Percentiles rank a stretch among this genome's conserved stretches.
Conservation (phyloP, 2,797 vertebrate genomes). For the Anableps anableps region DNA sequence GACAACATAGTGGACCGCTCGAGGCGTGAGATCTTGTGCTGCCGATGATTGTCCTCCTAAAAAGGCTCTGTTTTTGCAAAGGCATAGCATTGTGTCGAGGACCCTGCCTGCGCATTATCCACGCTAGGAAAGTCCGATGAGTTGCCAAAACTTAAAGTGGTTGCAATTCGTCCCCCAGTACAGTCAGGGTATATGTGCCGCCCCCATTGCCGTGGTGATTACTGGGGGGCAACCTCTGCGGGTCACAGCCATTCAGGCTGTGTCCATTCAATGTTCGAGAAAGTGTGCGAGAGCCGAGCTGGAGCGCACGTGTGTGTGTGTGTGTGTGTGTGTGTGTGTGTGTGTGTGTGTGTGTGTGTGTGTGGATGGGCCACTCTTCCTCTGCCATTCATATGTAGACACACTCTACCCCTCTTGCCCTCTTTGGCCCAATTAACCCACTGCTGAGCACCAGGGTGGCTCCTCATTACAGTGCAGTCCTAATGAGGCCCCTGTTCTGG, state of each 20-base stretch:
- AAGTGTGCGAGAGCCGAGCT: conserved; percentile 37
- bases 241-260: conserved; percentile 62
- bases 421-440: conserved; percentile 77
- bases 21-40: conserved; percentile 49
- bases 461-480: conserved; percentile 68
- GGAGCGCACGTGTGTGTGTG: conserved; percentile 27
- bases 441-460: conserved; percentile 70
- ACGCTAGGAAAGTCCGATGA: conserved; percentile 51
- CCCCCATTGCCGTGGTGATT: conserved; percentile 77
- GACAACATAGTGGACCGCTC: conserved; percentile 43
- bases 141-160: conserved; percentile 74
- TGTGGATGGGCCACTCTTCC: conserved; percentile 32
- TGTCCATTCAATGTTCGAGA: conserved; percentile 65
- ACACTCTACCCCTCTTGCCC: conserved; percentile 50
- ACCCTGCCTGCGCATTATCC: conserved; percentile 72
- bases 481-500: conserved; percentile 72
- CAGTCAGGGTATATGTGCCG: conserved; percentile 44
- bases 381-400: conserved; percentile 56
- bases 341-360: conserved; percentile 9
- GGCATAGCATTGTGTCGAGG: conserved; percentile 60
- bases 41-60: conserved; percentile 60
- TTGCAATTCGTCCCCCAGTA: conserved; percentile 61
- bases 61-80: conserved; percentile 59
- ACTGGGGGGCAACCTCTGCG: conserved; percentile 58
- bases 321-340: conserved; percentile 22